These are phyloP conservation scores for Epinephelus coioides DNA, from an alignment of 2,797 vertebrate genomes.

Conservation along the genomic window DNA sequence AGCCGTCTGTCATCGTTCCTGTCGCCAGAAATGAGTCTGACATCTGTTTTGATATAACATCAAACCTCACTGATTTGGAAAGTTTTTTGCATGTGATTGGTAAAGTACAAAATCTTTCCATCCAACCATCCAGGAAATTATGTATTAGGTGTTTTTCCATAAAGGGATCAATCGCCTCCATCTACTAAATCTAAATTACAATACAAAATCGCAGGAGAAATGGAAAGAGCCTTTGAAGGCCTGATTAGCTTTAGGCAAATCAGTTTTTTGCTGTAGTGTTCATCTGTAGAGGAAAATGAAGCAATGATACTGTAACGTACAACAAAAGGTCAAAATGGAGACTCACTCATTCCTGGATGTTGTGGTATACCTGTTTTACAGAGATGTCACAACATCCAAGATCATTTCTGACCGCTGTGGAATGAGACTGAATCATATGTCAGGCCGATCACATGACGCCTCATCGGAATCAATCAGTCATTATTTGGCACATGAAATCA, in stretches of 20 bases:
- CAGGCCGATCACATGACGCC: not conserved
- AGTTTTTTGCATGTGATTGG: not conserved
- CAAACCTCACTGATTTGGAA: slow-evolving; percentile 1
- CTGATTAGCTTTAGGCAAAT: not conserved
- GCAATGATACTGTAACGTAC: not conserved
- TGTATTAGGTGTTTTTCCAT: slow-evolving; percentile 34
- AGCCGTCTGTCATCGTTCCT: not conserved
- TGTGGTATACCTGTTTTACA: not conserved
- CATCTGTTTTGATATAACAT: slow-evolving; percentile 9
- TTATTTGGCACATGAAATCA: too few species aligned
- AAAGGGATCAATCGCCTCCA: not conserved
- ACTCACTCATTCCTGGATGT: slow-evolving; percentile 1
- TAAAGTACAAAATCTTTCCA: slow-evolving; percentile 29
- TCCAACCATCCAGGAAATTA: not conserved
- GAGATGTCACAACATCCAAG: not conserved
- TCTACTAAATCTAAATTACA: not conserved
- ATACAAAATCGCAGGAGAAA: slow-evolving; percentile 9
- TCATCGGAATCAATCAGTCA: not conserved
- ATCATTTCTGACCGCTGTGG: not conserved
- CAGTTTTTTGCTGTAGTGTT: not conserved
- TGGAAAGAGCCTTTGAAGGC: slow-evolving; percentile 3
- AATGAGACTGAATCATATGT: slow-evolving; percentile 2
- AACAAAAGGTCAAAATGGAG: slow-evolving; percentile 6
- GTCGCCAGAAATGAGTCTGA: not conserved
- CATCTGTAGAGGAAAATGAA: not conserved